phyloP scores from a whole-genome alignment of 2,797 vertebrate species.

The Chiloscyllium punctatum region DNA sequence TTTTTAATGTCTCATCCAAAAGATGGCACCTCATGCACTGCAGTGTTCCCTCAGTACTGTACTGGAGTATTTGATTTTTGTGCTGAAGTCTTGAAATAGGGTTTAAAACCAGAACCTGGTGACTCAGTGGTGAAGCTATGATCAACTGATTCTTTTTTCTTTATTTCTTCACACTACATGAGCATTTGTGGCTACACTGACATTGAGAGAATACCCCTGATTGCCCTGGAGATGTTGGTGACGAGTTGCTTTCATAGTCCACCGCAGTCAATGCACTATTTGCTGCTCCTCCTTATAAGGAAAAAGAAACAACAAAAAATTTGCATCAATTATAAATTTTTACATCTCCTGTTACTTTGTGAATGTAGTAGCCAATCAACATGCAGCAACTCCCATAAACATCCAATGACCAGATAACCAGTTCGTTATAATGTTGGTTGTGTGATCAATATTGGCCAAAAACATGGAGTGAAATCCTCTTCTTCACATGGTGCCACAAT shows the following conservation, averaged over 20 bases:
- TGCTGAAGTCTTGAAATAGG: neutral
- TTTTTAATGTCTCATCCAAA: no score
- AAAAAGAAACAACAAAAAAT: neutral
- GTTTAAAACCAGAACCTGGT: neutral
- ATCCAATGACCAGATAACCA: neutral
- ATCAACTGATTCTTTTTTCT: no score
- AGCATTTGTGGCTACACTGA: no score
- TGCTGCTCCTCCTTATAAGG: neutral
- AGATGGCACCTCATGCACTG: no score
- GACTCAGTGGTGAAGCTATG: neutral
- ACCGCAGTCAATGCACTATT: no score
- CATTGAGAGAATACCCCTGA: no score
- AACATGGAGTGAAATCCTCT: neutral
- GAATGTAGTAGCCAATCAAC: neutral
- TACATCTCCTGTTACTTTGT: neutral
- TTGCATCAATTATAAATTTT: neutral
- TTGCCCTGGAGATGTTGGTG: no score
- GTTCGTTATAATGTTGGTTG: neutral
- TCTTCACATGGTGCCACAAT: neutral
- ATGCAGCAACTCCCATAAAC: neutral
- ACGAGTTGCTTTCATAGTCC: no score
- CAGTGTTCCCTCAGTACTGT: no score
- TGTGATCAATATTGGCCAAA: neutral
- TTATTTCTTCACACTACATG: no score
- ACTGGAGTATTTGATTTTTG: neutral